Base-by-base conservation (phyloP, 2,113 vertebrate genomes). In the Corythoichthys haematopterus region DNA sequence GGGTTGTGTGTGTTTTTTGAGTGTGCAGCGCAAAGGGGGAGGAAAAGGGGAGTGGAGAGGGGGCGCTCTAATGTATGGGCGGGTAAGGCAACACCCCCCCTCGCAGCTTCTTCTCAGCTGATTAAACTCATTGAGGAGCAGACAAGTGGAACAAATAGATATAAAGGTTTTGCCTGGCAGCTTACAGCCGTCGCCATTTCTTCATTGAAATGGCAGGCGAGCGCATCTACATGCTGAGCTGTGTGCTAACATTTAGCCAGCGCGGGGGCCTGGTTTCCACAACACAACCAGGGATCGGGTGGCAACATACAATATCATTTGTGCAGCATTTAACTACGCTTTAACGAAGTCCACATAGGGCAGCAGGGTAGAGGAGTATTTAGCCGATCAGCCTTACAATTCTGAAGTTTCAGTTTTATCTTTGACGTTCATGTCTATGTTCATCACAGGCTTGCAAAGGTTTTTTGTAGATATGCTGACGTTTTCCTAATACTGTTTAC, bases 111-210 rank as follows among this genome's bases (percentile, higher is more conserved):
- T 91, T 91, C 91, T 90, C 91, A 93, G 90, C 90, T 93, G 91
- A 93, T 92, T 92, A 92, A 91, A 91, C 91, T 93, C 91, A 92
- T 91, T 93, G 90, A 91, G 87, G 89, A 80, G 74, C 90, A 91
- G 92, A 90, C 88, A 88, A 92, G 88, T 92, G 88, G 90, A 91
- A 91, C 88, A 92, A 91, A 92, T 90, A 88, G 87, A 89, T 89
- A 91, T 89, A 92, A 92, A 92, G 89, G 88, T 88, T 57, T 88
- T 85, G 86, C 87, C 86, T 89, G 90, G 87, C 90, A 91, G 88
- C 88, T 90, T 90, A 89, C 89, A 89, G 88, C 90, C 89, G 89
- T 89, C 88, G 90, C 88, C 84, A 85, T 90, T 91, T 90, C 87
- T 91, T 91, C 87, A 89, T 91, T 90, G 85, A 89, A 88, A 90